phyloP scores from a whole-genome alignment of 92 coral and sea anemone species.

The Palythoa grandis region DNA sequence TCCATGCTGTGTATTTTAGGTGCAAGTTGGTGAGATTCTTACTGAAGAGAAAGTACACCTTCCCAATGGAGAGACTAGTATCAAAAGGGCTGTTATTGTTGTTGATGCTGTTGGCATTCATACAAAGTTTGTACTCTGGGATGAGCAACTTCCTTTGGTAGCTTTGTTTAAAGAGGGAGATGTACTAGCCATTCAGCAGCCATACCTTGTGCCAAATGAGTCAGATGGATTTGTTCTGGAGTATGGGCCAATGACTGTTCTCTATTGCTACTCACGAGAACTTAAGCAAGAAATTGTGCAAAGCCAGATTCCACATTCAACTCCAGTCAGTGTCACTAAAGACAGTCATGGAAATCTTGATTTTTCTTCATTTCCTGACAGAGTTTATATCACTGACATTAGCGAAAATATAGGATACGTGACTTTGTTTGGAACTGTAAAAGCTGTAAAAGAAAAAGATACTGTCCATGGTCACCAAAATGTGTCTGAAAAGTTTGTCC shows the following conservation, averaged over 20 bases:
- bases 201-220: conserved; percentile 79
- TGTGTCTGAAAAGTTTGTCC: conserved; percentile 62
- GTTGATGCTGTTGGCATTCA: conserved; percentile 83
- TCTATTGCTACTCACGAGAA: conserved; percentile 70
- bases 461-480: conserved; percentile 52
- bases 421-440: conserved; percentile 72
- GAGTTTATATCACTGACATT: conserved; percentile 75
- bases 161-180: conserved; percentile 88
- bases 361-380: conserved; percentile 89
- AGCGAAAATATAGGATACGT: conserved; percentile 79
- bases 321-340: conserved; percentile 78
- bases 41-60: conserved; percentile 82
- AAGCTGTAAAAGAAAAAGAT: conserved; percentile 53
- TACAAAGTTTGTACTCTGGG: conserved; percentile 81
- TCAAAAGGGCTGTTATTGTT: conserved; percentile 68
- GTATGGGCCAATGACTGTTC: conserved; percentile 90
- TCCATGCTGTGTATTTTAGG: conserved; percentile 29
- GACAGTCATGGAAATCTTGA: conserved; percentile 95
- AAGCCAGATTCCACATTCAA: conserved; percentile 74
- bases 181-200: conserved; percentile 76
- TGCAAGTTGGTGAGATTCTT: conserved; percentile 77
- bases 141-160: conserved; percentile 84
- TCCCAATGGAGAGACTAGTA: conserved; percentile 85
- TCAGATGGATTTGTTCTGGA: conserved; percentile 78
- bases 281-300: conserved; percentile 71